A percentile compares a stretch with the other conserved stretches of the same genome.
Conservation (phyloP, 2,888 invertebrate genomes). For the Lampropteryx suffumata region DNA sequence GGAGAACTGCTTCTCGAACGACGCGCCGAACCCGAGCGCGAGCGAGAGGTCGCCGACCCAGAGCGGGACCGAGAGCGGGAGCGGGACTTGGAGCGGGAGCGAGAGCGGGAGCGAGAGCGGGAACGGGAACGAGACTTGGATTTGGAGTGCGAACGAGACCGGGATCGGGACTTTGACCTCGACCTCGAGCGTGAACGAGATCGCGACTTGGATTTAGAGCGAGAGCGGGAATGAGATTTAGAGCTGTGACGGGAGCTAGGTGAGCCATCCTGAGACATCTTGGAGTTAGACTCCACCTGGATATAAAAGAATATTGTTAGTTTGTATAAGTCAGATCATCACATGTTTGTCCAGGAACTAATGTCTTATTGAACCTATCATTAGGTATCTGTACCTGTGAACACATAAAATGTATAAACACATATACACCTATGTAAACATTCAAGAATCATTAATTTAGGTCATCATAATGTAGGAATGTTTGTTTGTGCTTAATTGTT, state of each 20-base stretch:
- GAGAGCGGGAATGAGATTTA: slow-evolving; percentile 23
- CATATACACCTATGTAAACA: no score
- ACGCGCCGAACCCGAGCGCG: slow-evolving; percentile 11
- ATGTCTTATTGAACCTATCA: no score
- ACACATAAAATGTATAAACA: no score
- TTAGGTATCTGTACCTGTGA: no score
- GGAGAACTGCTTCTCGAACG: slow-evolving; percentile 40
- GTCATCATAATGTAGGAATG: no score
- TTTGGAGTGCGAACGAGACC: slow-evolving; percentile 19
- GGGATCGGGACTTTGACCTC: slow-evolving; percentile 22
- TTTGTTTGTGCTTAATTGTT: no score
- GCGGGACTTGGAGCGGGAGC: slow-evolving; percentile 26
- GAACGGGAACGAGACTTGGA: slow-evolving; percentile 18
- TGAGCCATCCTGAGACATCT: slow-evolving; percentile 65
- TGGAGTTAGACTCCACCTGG: slow-evolving; percentile 60
- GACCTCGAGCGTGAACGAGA: slow-evolving; percentile 8
- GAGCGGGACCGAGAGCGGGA: slow-evolving; percentile 37
- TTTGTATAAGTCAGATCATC: no score
- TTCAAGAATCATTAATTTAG: no score
- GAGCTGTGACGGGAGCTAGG: slow-evolving; percentile 38
- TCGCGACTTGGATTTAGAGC: slow-evolving; percentile 38
- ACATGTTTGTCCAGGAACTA: no score
- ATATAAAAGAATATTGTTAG: neutral
- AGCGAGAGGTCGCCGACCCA: slow-evolving; percentile 27
- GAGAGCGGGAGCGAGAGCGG: slow-evolving; percentile 19